These are phyloP conservation scores for Mesorhabditis sp. DNA, from an alignment of 2,888 invertebrate genomes.

Conservation along the genomic window DNA sequence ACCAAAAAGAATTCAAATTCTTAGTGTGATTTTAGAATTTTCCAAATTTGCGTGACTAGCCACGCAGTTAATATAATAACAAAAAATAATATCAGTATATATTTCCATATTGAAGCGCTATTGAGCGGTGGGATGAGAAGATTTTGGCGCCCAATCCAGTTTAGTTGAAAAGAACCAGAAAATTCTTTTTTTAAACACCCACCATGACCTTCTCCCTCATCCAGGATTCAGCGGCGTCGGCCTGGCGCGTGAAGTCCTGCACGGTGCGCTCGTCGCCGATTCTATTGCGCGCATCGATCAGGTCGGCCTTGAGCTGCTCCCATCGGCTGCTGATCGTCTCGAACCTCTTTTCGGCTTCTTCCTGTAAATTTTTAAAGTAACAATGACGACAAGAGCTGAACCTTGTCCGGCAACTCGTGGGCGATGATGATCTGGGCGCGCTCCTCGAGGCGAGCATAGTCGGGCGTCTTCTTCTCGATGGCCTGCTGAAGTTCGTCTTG, in stretches of 20 bases:
- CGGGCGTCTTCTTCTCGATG: background rate
- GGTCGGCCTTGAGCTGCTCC: background rate
- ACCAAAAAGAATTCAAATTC: no score
- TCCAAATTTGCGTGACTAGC: no score
- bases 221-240: background rate
- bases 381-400: background rate
- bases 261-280: constrained; percentile 1
- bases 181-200: no score
- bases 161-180: no score
- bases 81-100: no score
- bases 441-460: background rate
- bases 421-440: background rate
- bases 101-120: no score
- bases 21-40: no score
- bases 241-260: background rate
- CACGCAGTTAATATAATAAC: no score
- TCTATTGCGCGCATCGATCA: background rate
- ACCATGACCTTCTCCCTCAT: background rate
- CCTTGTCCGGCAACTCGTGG: background rate
- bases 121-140: no score
- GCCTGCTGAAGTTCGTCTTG: background rate
- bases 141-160: no score
- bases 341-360: background rate
- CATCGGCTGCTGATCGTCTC: background rate
- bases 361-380: background rate